Evolutionary conservation across 2,113 vertebrate species (phyloP).

Genomic region (Siniperca chuatsi): DNA sequence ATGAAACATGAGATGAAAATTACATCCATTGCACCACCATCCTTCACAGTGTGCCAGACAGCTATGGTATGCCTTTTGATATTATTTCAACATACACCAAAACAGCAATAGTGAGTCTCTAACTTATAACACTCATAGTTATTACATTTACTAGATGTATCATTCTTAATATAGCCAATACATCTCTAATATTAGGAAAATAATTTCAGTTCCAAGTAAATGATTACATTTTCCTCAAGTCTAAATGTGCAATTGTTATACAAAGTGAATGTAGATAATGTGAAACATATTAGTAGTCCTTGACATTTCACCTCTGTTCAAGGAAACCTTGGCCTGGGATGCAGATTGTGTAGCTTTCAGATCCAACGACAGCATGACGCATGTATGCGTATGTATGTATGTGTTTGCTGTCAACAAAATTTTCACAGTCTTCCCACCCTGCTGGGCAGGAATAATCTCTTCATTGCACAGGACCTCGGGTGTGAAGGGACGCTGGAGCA

Average conservation of each 20-base stretch:
- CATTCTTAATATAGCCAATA: conserved; percentile 6
- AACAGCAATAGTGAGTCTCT: conserved; percentile 44
- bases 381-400: not conserved
- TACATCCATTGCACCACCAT: not conserved
- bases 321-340: conserved; percentile 2
- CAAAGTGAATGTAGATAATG: conserved; percentile 56
- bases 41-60: conserved; percentile 13
- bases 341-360: conserved; percentile 14
- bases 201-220: conserved; percentile 49
- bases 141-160: conserved; percentile 27
- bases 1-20: conserved; percentile 53
- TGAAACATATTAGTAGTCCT: conserved; percentile 29
- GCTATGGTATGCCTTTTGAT: conserved; percentile 50
- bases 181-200: conserved; percentile 57
- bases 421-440: not conserved
- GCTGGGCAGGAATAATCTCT: conserved; percentile 40
- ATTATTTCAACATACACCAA: conserved; percentile 45
- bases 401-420: conserved; percentile 14
- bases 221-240: conserved; percentile 35
- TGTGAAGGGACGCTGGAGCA: conserved; percentile 24
- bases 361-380: conserved; percentile 13
- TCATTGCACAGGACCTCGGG: conserved; percentile 32
- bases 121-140: conserved; percentile 38
- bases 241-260: conserved; percentile 61
- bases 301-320: conserved; percentile 18